Evolutionary conservation across 2,888 invertebrate genomes (phyloP), one percentile per base, ranked within the genome.

Genomic region (Diaperis boleti): DNA sequence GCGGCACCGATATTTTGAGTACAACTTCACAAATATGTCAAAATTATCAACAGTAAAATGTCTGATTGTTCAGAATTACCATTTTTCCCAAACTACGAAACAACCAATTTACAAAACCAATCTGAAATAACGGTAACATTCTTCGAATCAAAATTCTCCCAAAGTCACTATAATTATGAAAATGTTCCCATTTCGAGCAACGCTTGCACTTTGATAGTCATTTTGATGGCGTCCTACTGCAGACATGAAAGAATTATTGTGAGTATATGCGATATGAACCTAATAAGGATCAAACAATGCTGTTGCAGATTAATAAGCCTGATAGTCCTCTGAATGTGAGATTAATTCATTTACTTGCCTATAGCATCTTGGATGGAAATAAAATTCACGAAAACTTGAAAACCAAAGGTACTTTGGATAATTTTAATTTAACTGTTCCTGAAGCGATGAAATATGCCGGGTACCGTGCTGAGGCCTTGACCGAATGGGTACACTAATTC

Each of bases 131-230:
- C 76, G 31, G 71, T 81, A 14, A 76, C 75, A 41, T 88, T 87
- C 87, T 88, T 86, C 69, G 83, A 86, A 50, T 75, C 80, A 20
- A 82, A 84, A 69, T 88, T 88, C 73, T 85, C 86, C 1, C 88
- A 88, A 76, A 85, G 85, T 39, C 82, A 83, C 49, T 88, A 85
- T 74, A 87, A 84, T 60, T 79, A 82, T 59, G 79, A 80, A 69
- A 79, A 81, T 59, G 69, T 62, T 5, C 74, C 77, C 52, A 81
- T 75, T 77, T 86, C 84, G 50, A 87, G 87, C 68, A 85, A 87
- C 76, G 88, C 88, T 4, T 88, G 88, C 67, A 88, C 88, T 1
- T 76, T 88, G 52, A 88, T 88, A 69, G 86, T 85, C 31, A 76
- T 87, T 14, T 79, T 88, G 47, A 78, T 86, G 62, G 87, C 87